phyloP scores from a whole-genome alignment of 2,113 vertebrate genomes.

The Drymodes brunneopygia region DNA sequence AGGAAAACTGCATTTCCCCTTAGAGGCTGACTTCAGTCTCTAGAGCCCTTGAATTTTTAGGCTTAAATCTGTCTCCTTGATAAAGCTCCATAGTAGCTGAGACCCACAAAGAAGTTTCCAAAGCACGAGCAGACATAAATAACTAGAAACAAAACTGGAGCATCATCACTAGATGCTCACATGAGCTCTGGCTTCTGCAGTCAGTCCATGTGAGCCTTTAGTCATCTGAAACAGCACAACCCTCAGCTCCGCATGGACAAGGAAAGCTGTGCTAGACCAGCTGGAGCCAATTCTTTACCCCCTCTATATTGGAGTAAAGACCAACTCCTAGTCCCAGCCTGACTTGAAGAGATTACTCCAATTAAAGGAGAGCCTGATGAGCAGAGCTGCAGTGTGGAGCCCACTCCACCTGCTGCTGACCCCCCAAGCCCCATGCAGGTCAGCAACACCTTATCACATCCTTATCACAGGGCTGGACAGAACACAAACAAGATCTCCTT shows the following conservation, averaged over 20 bases:
- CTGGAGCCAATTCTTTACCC: not conserved
- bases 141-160: conserved; percentile 19
- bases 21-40: not conserved
- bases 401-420: not conserved
- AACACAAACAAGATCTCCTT: not conserved
- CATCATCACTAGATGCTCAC: not conserved
- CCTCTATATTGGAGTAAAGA: not conserved
- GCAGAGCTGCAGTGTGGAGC: not conserved
- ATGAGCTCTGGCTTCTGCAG: conserved; percentile 3
- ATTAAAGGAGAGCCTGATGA: not conserved
- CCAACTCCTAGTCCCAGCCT: not conserved
- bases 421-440: not conserved
- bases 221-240: not conserved
- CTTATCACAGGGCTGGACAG: not conserved
- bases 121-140: not conserved
- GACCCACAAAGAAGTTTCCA: not conserved
- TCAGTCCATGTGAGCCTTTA: not conserved
- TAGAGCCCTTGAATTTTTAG: conserved; percentile 19
- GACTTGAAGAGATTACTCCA: not conserved
- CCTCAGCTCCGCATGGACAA: not conserved
- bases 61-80: not conserved
- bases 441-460: not conserved
- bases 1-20: conserved; percentile 1
- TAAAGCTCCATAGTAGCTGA: not conserved
- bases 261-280: not conserved